Evolutionary conservation across 2,113 vertebrate species (phyloP).

Genomic region (Indicator indicator): DNA sequence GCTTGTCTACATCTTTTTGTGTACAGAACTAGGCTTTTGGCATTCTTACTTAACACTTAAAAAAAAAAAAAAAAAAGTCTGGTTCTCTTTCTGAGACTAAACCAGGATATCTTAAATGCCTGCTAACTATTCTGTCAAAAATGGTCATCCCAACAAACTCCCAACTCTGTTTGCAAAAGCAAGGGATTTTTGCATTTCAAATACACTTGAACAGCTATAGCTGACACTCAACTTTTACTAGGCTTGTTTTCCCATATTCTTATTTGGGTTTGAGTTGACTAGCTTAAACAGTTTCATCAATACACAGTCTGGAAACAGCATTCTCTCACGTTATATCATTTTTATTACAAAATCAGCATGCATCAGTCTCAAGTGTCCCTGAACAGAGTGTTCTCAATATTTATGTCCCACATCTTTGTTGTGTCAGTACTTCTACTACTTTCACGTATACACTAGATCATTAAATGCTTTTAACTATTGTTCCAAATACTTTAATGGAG

Average conservation of each 20-base stretch:
- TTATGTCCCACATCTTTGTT: not conserved
- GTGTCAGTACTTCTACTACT: not conserved
- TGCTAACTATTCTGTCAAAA: not conserved
- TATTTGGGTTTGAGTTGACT: not conserved
- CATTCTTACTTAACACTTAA: not conserved
- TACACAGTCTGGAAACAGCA: not conserved
- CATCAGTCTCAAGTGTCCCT: not conserved
- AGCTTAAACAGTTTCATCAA: not conserved
- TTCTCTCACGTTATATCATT: not conserved
- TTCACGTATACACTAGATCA: not conserved
- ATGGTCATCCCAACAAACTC: too few relatives aligned
- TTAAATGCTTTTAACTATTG: not conserved
- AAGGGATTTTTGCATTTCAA: not conserved
- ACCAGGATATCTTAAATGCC: not conserved
- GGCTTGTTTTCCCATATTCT: not conserved
- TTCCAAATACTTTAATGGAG: not conserved
- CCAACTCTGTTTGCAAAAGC: not conserved
- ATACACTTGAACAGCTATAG: not conserved
- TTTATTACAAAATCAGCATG: not conserved
- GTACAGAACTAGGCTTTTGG: not conserved
- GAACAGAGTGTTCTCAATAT: not conserved
- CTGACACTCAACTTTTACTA: not conserved
- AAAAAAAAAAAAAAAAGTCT: not conserved
- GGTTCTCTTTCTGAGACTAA: not conserved
- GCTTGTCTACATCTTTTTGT: not conserved